phyloP scores from a whole-genome alignment of 2,797 vertebrate genomes.

The Coreius guichenoti region DNA sequence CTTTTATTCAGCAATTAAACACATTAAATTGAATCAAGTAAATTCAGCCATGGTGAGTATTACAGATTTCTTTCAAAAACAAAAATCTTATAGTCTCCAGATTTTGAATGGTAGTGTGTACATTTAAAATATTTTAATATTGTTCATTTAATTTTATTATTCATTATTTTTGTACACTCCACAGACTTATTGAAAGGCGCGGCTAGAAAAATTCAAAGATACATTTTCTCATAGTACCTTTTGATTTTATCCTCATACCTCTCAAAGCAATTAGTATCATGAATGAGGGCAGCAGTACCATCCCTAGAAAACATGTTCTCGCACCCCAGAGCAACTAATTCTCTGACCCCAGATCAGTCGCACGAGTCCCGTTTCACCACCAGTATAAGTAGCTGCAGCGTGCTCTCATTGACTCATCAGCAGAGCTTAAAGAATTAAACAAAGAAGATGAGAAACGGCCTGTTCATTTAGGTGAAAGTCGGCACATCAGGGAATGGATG shows the following conservation, averaged over 20 bases:
- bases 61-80: too few species aligned
- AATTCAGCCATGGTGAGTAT: too few species aligned
- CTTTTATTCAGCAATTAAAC: too few species aligned
- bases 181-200: background rate
- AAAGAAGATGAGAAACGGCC: slow-evolving; percentile 53
- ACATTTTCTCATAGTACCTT: background rate
- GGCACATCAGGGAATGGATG: slow-evolving; percentile 50
- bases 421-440: slow-evolving; percentile 60
- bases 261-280: slow-evolving; percentile 46
- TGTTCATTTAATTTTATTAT: background rate
- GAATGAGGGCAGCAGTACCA: slow-evolving; percentile 25
- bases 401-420: slow-evolving; percentile 55
- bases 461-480: slow-evolving; percentile 60
- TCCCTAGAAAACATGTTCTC: slow-evolving; percentile 31
- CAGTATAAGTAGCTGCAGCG: slow-evolving; percentile 46
- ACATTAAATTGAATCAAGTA: too few species aligned
- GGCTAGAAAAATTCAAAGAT: background rate
- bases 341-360: slow-evolving; percentile 38
- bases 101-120: too few species aligned
- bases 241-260: background rate
- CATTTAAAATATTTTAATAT: too few species aligned
- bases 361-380: slow-evolving; percentile 36
- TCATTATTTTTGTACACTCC: background rate
- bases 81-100: too few species aligned
- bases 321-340: slow-evolving; percentile 17